phyloP scores from a whole-genome alignment of 2,113 vertebrate species.

The Oreotrochilus melanogaster region DNA sequence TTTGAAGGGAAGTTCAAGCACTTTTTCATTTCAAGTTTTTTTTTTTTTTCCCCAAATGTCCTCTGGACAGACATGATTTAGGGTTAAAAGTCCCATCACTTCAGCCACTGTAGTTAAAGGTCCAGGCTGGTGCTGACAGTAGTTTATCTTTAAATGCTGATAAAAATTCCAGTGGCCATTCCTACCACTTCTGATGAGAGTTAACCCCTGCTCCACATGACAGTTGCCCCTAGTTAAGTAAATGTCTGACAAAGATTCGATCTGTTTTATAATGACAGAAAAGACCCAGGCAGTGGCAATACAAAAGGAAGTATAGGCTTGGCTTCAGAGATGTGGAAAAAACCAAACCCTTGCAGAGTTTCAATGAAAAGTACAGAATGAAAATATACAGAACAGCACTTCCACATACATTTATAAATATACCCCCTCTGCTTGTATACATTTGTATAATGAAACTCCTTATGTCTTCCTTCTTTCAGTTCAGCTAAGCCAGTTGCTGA shows the following conservation, averaged over 20 bases:
- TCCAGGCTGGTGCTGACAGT: not conserved
- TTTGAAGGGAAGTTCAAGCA: not conserved
- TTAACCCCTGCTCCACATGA: not conserved
- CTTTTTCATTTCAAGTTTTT: not conserved
- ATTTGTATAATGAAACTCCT: not conserved
- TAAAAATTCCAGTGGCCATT: not conserved
- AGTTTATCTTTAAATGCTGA: constrained; percentile 5
- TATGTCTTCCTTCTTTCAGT: not conserved
- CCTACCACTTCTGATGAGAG: not conserved
- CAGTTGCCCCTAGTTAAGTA: not conserved
- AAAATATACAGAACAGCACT: not conserved
- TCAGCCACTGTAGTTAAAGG: not conserved
- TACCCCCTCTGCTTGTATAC: not conserved
- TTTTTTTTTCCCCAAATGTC: not conserved
- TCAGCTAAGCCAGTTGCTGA: constrained; percentile 6
- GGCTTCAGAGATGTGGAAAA: not conserved
- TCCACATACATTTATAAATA: not conserved
- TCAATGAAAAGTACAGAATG: not conserved
- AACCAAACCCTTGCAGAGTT: not conserved
- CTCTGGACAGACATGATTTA: not conserved
- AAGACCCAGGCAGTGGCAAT: not conserved
- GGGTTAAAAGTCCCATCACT: not conserved
- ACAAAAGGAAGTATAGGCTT: not conserved
- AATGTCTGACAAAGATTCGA: not conserved
- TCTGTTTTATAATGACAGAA: not conserved